Base-by-base conservation (phyloP, 2,888 invertebrate genomes). In the Spilosoma lubricipeda region DNA sequence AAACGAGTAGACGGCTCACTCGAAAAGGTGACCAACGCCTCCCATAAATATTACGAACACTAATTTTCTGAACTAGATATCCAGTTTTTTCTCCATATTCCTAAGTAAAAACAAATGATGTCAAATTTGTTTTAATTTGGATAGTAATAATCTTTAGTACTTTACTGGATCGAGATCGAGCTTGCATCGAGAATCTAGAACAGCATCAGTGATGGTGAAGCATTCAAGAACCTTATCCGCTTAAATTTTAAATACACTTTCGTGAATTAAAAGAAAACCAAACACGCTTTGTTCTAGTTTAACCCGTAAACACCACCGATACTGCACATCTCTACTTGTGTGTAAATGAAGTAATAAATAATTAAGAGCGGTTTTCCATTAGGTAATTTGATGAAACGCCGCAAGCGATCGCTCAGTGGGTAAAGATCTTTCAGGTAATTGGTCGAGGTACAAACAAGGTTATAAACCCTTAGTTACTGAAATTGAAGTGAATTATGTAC, bases 381-480 rank as follows among this genome's bases (percentile, higher is more conserved):
- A 86, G 83, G 81, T 85, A 86, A 90, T 89, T 85, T 80, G 85
- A 87, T 82, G 81, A 63, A 45, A 71, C 77, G 85, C 90, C 86
- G 56, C 75, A 39, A 85, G 89, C 90, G 74, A 36, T 82, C 77
- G 83, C 78, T 83, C 80, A 87, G 76, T 84, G 78, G 84, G 82
- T 83, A 82, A 84, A 82, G 82, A 82, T 86, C 69, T 79, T 85
- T 77, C 71, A 70, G 59, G 82, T 88, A 86, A 88, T 86, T 82
- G 76, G 75, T 65, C 77, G 63, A 77, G 74, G 74, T 59, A 73
- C 77, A 82, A 85, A 84, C 82, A 79, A 63, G 70, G 71, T 71
- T 72, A 71, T 65, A 71, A 75, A 72, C 56, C 20, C 27, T 5
- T 39, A 48, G n/a, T 56, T 39, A 42, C 48, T 27, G 36, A 30